Percentiles rank a stretch among this genome's conserved stretches.
Conservation (phyloP, 1,140 invertebrate genomes). For the Andricus grossulariae region DNA sequence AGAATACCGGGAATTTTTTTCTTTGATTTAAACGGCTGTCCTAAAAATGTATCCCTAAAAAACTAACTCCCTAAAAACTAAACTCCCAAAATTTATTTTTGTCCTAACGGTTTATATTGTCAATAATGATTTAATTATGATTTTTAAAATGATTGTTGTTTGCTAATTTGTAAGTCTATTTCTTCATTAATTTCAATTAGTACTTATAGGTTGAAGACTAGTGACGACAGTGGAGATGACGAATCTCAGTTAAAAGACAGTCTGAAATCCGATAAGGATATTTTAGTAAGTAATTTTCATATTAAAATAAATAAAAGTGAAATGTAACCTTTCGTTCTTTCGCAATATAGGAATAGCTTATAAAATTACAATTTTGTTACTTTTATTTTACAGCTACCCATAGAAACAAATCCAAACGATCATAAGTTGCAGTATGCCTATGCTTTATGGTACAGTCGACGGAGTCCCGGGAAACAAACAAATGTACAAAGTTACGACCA, state of each 20-base stretch:
- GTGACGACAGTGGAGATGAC: conserved; percentile 79
- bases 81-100: too few species aligned
- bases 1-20: too few species aligned
- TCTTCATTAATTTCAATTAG: not conserved
- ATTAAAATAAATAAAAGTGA: not conserved
- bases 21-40: too few species aligned
- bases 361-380: conserved; percentile 25
- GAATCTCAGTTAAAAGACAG: conserved; percentile 72
- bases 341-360: conserved; percentile 3
- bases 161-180: not conserved
- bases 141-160: too few species aligned
- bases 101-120: too few species aligned
- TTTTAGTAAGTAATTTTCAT: conserved; percentile 64
- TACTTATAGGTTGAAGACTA: conserved; percentile 76
- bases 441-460: conserved; percentile 91
- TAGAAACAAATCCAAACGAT: conserved; percentile 85
- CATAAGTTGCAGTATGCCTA: conserved; percentile 93
- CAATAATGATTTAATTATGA: too few species aligned
- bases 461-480: conserved; percentile 82
- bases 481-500: conserved; percentile 83
- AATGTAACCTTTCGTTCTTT: not conserved
- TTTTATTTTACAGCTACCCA: conserved; percentile 71
- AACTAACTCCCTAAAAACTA: too few species aligned
- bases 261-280: conserved; percentile 69
- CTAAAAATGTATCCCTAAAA: too few species aligned